These are phyloP conservation scores for Drosophila parvula DNA, from an alignment of 1,140 invertebrate species.

Conservation along the genomic window DNA sequence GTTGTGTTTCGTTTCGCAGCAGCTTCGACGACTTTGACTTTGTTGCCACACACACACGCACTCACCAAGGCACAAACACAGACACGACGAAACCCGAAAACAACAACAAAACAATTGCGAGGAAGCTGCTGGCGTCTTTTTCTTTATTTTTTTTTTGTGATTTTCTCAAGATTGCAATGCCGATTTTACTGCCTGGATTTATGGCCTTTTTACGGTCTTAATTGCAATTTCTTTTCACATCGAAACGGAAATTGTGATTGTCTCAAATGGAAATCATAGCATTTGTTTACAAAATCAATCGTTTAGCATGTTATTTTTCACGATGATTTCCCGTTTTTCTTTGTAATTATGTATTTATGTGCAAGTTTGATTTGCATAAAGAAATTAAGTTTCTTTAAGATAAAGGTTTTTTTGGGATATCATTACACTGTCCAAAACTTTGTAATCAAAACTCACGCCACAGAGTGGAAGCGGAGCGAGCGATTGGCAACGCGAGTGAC, in stretches of 20 bases:
- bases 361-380: neutral
- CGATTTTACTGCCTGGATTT: conserved; percentile 46
- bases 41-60: conserved; percentile 45
- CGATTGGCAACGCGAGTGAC: too few species aligned
- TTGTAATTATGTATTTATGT: too few species aligned
- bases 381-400: neutral
- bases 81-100: conserved; percentile 27
- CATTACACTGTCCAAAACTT: neutral
- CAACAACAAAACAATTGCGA: conserved; percentile 48
- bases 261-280: conserved; percentile 8
- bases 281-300: conserved; percentile 13
- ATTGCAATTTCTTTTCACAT: conserved; percentile 15
- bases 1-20: conserved; percentile 18
- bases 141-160: neutral
- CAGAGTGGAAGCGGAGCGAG: neutral
- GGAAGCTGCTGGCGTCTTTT: conserved; percentile 49
- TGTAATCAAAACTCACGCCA: neutral
- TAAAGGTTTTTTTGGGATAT: neutral
- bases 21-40: conserved; percentile 54
- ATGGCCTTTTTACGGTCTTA: conserved; percentile 22
- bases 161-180: conserved; percentile 36
- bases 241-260: conserved; percentile 4
- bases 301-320: neutral
- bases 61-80: conserved; percentile 12
- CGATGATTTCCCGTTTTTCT: neutral